These are phyloP conservation scores for Sitodiplosis mosellana DNA, from an alignment of 1,140 invertebrate genomes.

Conservation along the genomic window DNA sequence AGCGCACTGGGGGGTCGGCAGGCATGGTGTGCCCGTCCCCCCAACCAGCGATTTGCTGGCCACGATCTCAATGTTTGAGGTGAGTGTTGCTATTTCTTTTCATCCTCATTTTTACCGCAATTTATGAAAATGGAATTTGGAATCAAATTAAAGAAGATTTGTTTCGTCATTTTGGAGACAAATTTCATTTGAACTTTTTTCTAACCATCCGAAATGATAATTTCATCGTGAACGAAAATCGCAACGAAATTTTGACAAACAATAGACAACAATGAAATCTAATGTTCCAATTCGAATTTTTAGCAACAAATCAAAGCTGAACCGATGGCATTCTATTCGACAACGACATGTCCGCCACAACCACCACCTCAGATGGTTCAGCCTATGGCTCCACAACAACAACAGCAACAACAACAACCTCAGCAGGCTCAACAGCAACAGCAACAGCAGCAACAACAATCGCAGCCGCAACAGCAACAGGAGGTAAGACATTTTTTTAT, in stretches of 20 bases:
- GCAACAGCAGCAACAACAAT: neutral
- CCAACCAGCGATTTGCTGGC: conserved; percentile 34
- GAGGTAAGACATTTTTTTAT: no score
- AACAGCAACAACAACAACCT: conserved; percentile 15
- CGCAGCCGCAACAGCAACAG: neutral
- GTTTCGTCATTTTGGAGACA: no score
- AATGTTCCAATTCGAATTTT: no score
- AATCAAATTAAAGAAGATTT: no score
- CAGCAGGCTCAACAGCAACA: conserved; percentile 26
- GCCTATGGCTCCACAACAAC: conserved; percentile 28
- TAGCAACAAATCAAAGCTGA: conserved; percentile 43
- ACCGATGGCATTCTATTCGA: conserved; percentile 38
- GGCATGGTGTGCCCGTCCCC: conserved; percentile 33
- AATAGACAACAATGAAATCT: no score
- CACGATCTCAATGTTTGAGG: conserved; percentile 40
- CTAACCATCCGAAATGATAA: no score
- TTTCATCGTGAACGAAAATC: no score
- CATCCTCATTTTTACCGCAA: no score
- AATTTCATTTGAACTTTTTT: no score
- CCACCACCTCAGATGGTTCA: conserved; percentile 24
- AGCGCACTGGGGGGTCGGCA: conserved; percentile 32
- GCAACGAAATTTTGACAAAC: no score
- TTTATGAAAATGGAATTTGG: no score
- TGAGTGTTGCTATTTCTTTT: no score
- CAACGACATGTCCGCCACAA: conserved; percentile 14